These are phyloP conservation scores for Entomobrya multifasciata DNA, from an alignment of 2,888 invertebrate species.

Conservation along the genomic window DNA sequence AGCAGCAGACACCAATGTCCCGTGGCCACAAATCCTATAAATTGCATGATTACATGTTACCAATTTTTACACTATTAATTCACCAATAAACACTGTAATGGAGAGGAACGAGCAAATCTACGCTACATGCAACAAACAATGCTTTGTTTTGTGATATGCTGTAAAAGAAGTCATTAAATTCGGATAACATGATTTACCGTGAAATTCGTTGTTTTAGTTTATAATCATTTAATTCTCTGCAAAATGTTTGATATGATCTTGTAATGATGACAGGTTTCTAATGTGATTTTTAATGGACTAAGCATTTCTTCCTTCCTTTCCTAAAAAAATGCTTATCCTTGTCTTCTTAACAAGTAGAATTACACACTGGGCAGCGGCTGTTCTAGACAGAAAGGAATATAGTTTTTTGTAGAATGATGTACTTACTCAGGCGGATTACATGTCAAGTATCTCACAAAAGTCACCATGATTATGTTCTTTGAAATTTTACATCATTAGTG, in stretches of 20 bases:
- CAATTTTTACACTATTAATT: slow-evolving; percentile 49
- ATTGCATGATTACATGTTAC: slow-evolving; percentile 66
- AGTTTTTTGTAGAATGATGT: slow-evolving; percentile 23
- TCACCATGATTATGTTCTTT: neutral
- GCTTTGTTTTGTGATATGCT: too few relatives aligned
- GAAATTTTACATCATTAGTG: slow-evolving; percentile 32
- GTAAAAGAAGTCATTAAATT: slow-evolving; percentile 55
- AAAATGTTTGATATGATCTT: slow-evolving; percentile 43
- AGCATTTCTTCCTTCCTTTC: slow-evolving; percentile 6
- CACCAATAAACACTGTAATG: neutral
- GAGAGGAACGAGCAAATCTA: neutral
- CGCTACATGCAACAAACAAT: neutral
- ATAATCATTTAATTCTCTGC: slow-evolving; percentile 63
- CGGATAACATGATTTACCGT: slow-evolving; percentile 59
- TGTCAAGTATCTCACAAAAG: slow-evolving; percentile 6
- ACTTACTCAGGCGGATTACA: slow-evolving; percentile 29
- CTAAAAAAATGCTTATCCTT: slow-evolving; percentile 18
- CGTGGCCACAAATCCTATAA: slow-evolving; percentile 56
- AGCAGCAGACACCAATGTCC: slow-evolving; percentile 54
- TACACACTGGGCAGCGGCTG: slow-evolving; percentile 32
- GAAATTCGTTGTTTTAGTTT: slow-evolving; percentile 49
- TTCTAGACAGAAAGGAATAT: slow-evolving; percentile 26
- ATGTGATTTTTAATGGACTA: slow-evolving; percentile 46
- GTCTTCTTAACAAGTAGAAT: neutral
- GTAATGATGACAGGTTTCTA: slow-evolving; percentile 51